Base-by-base conservation (phyloP, 2,113 vertebrate species). In the Pelecanus crispus region DNA sequence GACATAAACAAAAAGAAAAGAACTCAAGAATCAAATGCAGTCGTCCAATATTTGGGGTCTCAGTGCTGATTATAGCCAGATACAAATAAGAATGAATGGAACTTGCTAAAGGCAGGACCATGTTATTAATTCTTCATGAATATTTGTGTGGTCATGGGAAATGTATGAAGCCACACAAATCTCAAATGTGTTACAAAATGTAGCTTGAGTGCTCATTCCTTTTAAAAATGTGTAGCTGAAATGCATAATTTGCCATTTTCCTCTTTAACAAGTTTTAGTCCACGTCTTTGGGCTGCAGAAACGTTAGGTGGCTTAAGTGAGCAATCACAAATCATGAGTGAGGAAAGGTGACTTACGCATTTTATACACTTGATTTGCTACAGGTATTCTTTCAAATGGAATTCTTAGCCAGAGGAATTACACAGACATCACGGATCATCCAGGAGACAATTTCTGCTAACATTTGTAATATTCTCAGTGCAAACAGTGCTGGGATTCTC, bases 81-180 rank as follows among this genome's bases (percentile, higher is more conserved):
- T 83, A 96, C 94, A 81, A 97, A 91, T 91, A 90, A 94, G 86
- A 95, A 95, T 93, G 96, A 96, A 74, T 88, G 96, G 89, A 96
- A 96, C 95, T 96, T 90, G 86, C 93, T 97, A 83, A 90, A 91
- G 92, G 87, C 85, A 82, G 87, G 63, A 91, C 91, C 96, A 95
- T 92, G 92, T 97, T 97, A 95, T 96, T 95, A 95, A 96, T 97
- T 97, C 95, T 97, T 93, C 95, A 90, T 93, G 95, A 97, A 77
- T 89, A 95, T 95, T 95, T 92, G 89, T 84, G 95, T 74, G 94
- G 96, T 96, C 96, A 96, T 95, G 95, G 97, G 95, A 95, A 94
- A 94, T 36, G 63, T 73, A 82, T 12, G 81, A 92, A 94, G 90
- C 40, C 42, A 87, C 78, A 78, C 92, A 90, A 85, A 88, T 74